Conservation (phyloP, 2,888 invertebrate genomes). For the Acleris laterana region DNA sequence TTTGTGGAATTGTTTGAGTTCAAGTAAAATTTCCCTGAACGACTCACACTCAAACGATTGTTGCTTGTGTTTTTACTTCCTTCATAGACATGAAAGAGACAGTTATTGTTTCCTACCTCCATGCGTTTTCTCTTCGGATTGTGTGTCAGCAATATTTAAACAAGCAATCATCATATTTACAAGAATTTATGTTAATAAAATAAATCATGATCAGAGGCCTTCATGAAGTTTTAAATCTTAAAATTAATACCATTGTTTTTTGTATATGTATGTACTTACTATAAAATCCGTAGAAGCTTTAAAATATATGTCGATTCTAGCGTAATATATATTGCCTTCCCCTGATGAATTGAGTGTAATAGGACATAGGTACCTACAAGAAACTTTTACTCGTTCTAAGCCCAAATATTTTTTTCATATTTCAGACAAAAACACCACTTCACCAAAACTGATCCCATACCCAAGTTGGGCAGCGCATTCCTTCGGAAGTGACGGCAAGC, state of each 20-base stretch:
- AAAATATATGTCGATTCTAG: too few relatives aligned
- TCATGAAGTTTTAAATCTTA: too few relatives aligned
- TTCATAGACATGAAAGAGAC: neutral
- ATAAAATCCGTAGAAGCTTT: too few relatives aligned
- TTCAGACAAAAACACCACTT: conserved; percentile 87
- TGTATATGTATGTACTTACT: too few relatives aligned
- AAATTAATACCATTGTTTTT: too few relatives aligned
- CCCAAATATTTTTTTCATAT: conserved; percentile 46
- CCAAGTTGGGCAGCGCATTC: conserved; percentile 92
- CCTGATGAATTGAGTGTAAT: neutral
- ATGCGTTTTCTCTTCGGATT: too few relatives aligned
- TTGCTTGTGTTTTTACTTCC: neutral
- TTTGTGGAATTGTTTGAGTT: neutral
- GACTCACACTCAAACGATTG: conserved; percentile 1
- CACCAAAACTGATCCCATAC: conserved; percentile 90
- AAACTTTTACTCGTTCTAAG: neutral
- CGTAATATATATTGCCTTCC: too few relatives aligned
- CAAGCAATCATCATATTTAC: too few relatives aligned
- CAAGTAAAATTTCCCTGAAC: neutral
- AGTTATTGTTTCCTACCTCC: neutral
- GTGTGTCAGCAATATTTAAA: too few relatives aligned
- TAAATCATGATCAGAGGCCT: too few relatives aligned
- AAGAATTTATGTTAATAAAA: too few relatives aligned
- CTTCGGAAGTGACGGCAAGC: conserved; percentile 71
- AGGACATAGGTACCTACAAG: neutral